These are phyloP conservation scores for Sebastes reedi DNA, from an alignment of 2,797 vertebrate genomes.

Conservation along the genomic window DNA sequence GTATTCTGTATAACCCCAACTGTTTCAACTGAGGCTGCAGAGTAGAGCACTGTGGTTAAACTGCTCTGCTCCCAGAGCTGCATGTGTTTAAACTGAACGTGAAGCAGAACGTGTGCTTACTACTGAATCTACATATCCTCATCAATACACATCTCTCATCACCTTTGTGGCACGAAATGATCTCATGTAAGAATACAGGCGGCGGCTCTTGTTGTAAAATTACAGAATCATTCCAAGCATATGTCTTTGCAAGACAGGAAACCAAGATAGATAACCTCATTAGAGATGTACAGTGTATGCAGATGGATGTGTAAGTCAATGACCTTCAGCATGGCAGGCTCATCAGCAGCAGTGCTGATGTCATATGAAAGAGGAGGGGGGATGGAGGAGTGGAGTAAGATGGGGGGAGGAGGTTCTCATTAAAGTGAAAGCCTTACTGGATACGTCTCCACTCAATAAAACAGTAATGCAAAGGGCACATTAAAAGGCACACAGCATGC, in stretches of 20 bases:
- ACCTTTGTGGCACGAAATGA: background rate
- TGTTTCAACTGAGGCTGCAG: background rate
- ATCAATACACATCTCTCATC: background rate
- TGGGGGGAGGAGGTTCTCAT: constrained; percentile 12
- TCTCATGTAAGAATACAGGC: background rate
- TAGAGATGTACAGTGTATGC: background rate
- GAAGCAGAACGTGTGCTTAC: background rate
- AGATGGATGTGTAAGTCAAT: constrained; percentile 11
- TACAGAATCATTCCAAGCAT: background rate
- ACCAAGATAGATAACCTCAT: constrained; percentile 4
- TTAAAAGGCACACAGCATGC: constrained; percentile 14
- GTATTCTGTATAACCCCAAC: background rate
- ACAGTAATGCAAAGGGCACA: constrained; percentile 4
- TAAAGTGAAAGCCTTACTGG: constrained; percentile 45
- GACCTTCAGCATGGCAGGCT: constrained; percentile 30
- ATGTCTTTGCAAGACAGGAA: background rate
- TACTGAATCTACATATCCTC: background rate
- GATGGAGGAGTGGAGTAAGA: background rate
- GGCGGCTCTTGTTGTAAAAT: background rate
- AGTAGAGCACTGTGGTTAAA: background rate
- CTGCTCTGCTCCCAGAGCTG: background rate
- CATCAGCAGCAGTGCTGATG: constrained; percentile 31
- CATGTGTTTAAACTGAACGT: background rate
- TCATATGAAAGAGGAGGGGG: constrained; percentile 23
- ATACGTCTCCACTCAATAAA: constrained; percentile 36